Conservation (phyloP, 2,888 invertebrate genomes). For the Busseola fusca region DNA sequence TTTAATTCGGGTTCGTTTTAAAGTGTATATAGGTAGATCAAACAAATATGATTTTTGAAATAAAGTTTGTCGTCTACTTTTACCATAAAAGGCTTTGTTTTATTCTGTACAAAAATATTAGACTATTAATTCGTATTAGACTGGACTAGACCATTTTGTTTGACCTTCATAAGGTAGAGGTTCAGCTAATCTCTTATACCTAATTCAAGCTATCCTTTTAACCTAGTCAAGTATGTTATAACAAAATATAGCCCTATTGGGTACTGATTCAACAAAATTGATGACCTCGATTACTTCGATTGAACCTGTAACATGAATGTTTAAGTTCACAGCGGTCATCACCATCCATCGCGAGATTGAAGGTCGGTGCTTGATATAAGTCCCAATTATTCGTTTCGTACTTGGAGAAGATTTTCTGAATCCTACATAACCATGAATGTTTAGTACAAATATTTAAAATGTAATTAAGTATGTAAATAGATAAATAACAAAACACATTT, state of each 20-base stretch:
- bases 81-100: too few species aligned
- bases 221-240: conserved; percentile 39
- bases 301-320: conserved; percentile 60
- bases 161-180: neutral
- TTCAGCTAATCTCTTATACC: conserved; percentile 7
- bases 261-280: conserved; percentile 60
- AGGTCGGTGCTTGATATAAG: conserved; percentile 35
- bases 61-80: too few species aligned
- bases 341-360: conserved; percentile 61
- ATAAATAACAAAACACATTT: too few species aligned
- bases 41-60: neutral
- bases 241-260: conserved; percentile 41
- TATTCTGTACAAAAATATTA: neutral
- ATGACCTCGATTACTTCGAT: conserved; percentile 62
- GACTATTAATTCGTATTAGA: too few species aligned
- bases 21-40: too few species aligned
- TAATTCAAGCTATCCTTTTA: conserved; percentile 21
- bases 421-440: neutral
- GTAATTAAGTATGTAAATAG: too few species aligned
- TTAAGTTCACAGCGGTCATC: conserved; percentile 56
- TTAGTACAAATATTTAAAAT: neutral
- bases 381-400: conserved; percentile 30
- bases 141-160: too few species aligned
- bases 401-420: neutral
- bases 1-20: too few species aligned